Evolutionary conservation across 2,888 invertebrate species (phyloP).

Genomic region (Nymphalis urticae): DNA sequence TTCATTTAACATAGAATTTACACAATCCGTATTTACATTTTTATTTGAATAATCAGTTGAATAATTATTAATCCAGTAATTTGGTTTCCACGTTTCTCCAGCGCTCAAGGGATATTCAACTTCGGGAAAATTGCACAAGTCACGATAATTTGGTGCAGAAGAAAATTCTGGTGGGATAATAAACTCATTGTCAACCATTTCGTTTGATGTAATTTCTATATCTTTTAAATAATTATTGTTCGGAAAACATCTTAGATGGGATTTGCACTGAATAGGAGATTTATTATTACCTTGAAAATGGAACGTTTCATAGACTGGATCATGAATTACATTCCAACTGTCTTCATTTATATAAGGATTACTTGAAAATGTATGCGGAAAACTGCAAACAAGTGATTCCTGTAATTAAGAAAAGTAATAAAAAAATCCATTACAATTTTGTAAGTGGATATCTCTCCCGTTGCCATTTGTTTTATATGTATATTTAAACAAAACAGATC

Average conservation of each 20-base stretch:
- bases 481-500: too few species aligned
- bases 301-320: slow-evolving; percentile 41
- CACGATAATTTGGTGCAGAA: slow-evolving; percentile 37
- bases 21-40: not conserved
- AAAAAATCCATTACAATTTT: too few species aligned
- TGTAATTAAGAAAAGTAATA: slow-evolving; percentile 17
- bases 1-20: slow-evolving; percentile 1
- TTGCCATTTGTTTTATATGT: too few species aligned
- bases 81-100: slow-evolving; percentile 59
- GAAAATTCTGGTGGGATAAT: slow-evolving; percentile 29
- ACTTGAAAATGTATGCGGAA: slow-evolving; percentile 15
- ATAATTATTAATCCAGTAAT: slow-evolving; percentile 52
- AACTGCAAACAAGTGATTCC: slow-evolving; percentile 5
- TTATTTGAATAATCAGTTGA: slow-evolving; percentile 1
- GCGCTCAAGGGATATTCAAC: slow-evolving; percentile 63
- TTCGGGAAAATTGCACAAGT: slow-evolving; percentile 56
- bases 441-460: too few species aligned
- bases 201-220: not conserved
- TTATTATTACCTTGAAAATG: slow-evolving; percentile 46
- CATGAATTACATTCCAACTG: slow-evolving; percentile 10
- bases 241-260: not conserved
- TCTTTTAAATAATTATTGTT: not conserved
- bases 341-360: slow-evolving; percentile 6
- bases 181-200: not conserved
- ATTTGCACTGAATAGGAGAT: not conserved